Evolutionary conservation across 2,888 invertebrate species (phyloP), one percentile per base, ranked within the genome.

Genomic region (Mythimna pallens): DNA sequence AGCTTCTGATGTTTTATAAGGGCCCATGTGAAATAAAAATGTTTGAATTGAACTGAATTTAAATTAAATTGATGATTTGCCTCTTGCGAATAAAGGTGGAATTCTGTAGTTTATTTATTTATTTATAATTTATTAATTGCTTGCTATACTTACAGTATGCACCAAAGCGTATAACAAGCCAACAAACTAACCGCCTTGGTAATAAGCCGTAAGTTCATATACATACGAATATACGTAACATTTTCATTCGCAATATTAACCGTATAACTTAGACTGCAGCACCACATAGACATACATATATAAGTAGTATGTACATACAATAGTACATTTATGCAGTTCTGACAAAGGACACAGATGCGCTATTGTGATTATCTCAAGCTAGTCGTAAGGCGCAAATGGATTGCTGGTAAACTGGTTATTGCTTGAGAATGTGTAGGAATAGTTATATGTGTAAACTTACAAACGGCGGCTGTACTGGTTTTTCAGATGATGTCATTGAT

Each of bases 311-410:
- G 12, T 43, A 47, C 47, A 20, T 47, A 6, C 47, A 47, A 17
- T 2, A 0, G 9, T 54, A 62, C 1, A 2, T 43, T 14, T 12
- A 22, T 30, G 65, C n/a, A 70, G 47, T 30, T 12, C 57, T 65
- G 59, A 72, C 57, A 73, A 55, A 75, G 59, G 70, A 71, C 71
- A 52, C 81, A 81, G 78, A 81, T 81, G 81, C n/a, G 25, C 3
- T 10, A n/a, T 62, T 58, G 34, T 78, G 71, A 81, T 86, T 87
- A 82, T 84, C 80, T 77, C 72, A 75, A 20, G 77, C 77, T 82
- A 78, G 84, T 84, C 84, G 78, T 70, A 77, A 72, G 66, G 74
- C 73, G 77, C 67, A 78, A 80, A 82, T 62, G 34, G 72, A 81
- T 81, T 70, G 66, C 75, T 20, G 10, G 20, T 75, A 81, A 78